These are phyloP conservation scores for Nyctibius grandis DNA, from an alignment of 2,797 vertebrate species.

Conservation along the genomic window DNA sequence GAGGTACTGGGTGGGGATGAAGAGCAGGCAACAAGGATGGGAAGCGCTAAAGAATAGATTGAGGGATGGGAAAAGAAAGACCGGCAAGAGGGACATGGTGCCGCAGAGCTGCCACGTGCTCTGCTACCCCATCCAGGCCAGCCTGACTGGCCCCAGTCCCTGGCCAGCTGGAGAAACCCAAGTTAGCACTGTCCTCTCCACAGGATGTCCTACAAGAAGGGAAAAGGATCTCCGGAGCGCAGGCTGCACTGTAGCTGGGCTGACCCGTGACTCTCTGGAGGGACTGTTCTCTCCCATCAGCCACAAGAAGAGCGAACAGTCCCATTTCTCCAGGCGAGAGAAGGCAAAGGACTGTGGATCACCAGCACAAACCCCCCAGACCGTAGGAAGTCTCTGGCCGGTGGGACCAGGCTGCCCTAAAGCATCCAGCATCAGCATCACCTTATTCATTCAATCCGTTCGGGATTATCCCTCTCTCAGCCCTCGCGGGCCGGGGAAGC, in stretches of 20 bases:
- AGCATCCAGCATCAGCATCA: background rate
- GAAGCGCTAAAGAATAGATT: background rate
- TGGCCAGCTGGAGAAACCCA: background rate
- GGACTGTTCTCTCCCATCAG: background rate
- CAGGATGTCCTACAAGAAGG: background rate
- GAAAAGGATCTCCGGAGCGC: background rate
- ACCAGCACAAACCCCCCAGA: background rate
- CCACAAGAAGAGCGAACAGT: background rate
- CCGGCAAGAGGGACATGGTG: fast-evolving
- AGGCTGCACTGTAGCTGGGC: background rate
- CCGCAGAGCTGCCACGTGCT: fast-evolving
- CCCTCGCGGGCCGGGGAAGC: background rate
- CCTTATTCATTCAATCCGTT: background rate
- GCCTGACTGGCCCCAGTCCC: background rate
- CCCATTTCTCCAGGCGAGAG: fast-evolving
- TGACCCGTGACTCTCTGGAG: background rate
- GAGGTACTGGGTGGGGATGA: background rate
- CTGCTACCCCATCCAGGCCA: background rate
- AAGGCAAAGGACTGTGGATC: background rate
- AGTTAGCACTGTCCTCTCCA: background rate
- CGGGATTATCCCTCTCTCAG: background rate
- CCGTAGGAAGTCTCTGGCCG: background rate
- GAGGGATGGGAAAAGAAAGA: background rate
- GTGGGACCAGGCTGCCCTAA: background rate
- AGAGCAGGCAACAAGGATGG: background rate